Percentiles rank a stretch among this genome's conserved stretches.
These are phyloP conservation scores for Mandrillus leucophaeus DNA, from an alignment of 2,113 vertebrate genomes.

Conservation along the genomic window DNA sequence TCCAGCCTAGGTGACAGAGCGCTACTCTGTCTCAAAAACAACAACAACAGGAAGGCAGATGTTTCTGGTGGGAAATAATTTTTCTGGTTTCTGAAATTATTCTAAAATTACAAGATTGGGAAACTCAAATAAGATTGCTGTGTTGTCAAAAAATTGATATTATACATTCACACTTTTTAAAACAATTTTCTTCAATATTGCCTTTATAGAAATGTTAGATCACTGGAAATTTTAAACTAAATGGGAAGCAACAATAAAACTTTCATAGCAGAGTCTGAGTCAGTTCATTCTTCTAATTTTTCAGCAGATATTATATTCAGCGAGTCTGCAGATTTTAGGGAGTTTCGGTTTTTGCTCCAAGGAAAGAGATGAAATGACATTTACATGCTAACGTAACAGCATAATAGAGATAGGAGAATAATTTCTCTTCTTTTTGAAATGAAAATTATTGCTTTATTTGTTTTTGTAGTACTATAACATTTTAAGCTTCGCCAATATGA, in stretches of 20 bases:
- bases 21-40: too few species aligned
- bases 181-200: background rate
- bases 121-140: background rate
- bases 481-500: too few species aligned
- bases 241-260: background rate
- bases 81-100: slow-evolving; percentile 15
- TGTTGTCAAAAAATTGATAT: background rate
- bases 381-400: background rate
- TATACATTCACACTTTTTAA: background rate
- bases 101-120: background rate
- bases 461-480: too few species aligned
- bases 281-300: background rate
- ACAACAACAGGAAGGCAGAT: background rate
- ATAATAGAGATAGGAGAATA: background rate
- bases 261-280: background rate
- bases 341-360: background rate
- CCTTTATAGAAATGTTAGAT: slow-evolving; percentile 5
- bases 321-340: background rate
- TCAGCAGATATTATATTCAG: background rate
- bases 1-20: too few species aligned
- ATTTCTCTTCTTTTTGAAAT: too few species aligned
- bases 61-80: background rate
- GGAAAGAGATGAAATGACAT: background rate
- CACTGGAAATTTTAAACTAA: background rate
- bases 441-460: too few species aligned